A percentile compares a stretch with the other conserved stretches of the same genome.
These are phyloP conservation scores for Hemiscyllium ocellatum DNA, from an alignment of 2,113 vertebrate genomes.

Conservation along the genomic window DNA sequence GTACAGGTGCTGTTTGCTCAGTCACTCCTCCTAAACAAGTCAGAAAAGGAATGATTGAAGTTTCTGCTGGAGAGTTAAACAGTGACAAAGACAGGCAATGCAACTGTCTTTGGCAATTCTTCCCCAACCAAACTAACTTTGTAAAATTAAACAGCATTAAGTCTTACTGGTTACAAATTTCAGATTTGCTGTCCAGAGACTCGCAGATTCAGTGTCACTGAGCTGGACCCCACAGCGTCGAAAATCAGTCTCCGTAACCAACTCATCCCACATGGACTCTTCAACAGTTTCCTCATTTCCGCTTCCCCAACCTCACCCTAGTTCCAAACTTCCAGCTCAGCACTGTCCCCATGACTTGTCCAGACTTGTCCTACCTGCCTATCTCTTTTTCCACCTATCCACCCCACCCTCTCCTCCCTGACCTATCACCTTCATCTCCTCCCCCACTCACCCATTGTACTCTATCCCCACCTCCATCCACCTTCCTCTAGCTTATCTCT, in stretches of 20 bases:
- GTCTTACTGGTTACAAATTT: neutral
- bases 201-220: neutral
- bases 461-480: too few relatives aligned
- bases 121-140: neutral
- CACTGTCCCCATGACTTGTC: too few relatives aligned
- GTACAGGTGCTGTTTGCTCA: neutral
- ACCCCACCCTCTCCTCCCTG: too few relatives aligned
- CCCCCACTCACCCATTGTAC: too few relatives aligned
- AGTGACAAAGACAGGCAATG: neutral
- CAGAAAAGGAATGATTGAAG: constrained; percentile 45
- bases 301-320: too few relatives aligned
- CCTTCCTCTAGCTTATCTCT: too few relatives aligned
- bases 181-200: neutral
- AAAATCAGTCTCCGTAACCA: neutral
- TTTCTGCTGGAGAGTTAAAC: neutral
- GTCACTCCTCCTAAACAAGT: neutral
- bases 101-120: neutral
- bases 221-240: neutral
- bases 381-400: too few relatives aligned
- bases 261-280: too few relatives aligned
- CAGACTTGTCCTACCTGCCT: too few relatives aligned
- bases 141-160: neutral
- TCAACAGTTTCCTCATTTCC: too few relatives aligned
- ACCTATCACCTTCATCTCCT: too few relatives aligned
- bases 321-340: too few relatives aligned